Conservation (phyloP, 2,113 vertebrate genomes). For the Bambusicola thoracicus region DNA sequence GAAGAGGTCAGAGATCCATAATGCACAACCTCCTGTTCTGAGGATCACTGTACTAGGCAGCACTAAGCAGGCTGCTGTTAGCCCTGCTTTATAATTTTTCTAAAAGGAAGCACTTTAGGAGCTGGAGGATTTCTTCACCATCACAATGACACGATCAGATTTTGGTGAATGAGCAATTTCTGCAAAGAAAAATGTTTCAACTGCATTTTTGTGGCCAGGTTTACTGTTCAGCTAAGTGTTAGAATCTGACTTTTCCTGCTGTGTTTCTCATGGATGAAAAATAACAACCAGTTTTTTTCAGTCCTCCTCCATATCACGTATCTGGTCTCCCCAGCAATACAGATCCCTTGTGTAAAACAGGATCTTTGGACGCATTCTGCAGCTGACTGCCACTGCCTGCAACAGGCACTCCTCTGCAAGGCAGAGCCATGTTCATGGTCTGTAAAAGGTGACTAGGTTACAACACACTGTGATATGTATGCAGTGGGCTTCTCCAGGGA, state of each 20-base stretch:
- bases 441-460: not conserved
- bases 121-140: not conserved
- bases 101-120: not conserved
- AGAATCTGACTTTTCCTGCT: not conserved
- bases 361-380: not conserved
- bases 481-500: not conserved
- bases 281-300: not conserved
- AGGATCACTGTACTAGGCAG: not conserved
- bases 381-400: not conserved
- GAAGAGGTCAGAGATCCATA: slow-evolving; percentile 36
- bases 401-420: not conserved
- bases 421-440: not conserved
- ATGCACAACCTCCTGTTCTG: slow-evolving; percentile 37
- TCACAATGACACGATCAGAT: not conserved
- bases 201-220: not conserved
- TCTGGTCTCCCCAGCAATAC: not conserved
- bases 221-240: not conserved
- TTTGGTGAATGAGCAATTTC: not conserved
- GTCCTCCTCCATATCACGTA: not conserved
- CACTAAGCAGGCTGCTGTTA: not conserved
- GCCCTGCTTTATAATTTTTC: not conserved
- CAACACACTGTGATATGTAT: not conserved
- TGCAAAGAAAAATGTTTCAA: not conserved
- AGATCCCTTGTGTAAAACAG: not conserved
- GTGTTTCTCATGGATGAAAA: not conserved